A percentile compares a stretch with the other conserved stretches of the same genome.
phyloP scores from a whole-genome alignment of 2,797 vertebrate genomes.

The Avahi laniger region DNA sequence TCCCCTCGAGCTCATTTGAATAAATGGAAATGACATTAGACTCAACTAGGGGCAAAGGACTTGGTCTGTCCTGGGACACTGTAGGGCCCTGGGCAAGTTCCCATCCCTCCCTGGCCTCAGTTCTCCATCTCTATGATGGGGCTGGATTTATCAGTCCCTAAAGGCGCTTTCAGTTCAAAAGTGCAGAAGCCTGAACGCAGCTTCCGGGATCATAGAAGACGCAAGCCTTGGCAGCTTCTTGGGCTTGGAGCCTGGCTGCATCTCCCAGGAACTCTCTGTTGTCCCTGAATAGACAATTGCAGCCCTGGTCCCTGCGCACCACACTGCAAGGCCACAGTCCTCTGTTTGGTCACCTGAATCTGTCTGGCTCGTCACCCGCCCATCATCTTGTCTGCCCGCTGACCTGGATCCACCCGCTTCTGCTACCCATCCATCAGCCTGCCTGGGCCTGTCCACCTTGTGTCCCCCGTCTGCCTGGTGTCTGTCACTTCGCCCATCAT shows the following conservation, averaged over 20 bases:
- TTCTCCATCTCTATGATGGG: background rate
- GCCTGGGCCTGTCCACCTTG: constrained; percentile 44
- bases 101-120: background rate
- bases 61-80: background rate
- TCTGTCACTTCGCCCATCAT: constrained; percentile 62
- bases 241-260: background rate
- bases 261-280: background rate
- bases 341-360: constrained; percentile 39
- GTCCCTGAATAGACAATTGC: background rate
- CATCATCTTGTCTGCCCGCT: constrained; percentile 69
- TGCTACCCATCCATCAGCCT: constrained; percentile 62
- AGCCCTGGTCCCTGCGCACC: background rate
- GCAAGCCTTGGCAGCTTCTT: background rate
- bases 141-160: background rate
- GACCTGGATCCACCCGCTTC: constrained; percentile 69
- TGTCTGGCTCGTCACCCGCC: constrained; percentile 52
- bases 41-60: background rate
- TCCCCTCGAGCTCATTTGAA: background rate
- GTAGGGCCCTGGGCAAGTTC: background rate
- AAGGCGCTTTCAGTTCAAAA: background rate
- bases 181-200: background rate
- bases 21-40: background rate
- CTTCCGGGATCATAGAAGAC: background rate
- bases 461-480: constrained; percentile 34
- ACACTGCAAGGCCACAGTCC: background rate